Conservation (phyloP, 2,113 vertebrate species). For the Dicentrarchus labrax region DNA sequence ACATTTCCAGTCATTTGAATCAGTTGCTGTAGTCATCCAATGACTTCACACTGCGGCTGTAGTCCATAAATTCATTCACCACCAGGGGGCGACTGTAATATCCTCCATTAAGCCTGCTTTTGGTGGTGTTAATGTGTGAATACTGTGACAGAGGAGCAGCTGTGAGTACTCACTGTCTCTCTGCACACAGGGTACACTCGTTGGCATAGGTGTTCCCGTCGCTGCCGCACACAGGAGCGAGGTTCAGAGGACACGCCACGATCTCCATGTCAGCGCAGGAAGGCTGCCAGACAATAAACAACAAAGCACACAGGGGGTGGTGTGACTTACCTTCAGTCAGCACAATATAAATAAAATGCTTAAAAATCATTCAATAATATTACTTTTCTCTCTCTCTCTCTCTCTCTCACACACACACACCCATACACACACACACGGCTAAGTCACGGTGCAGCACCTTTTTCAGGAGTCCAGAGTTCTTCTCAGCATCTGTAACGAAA, state of each 20-base stretch:
- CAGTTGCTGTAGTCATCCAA: not conserved
- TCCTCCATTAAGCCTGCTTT: not conserved
- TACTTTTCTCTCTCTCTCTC: not conserved
- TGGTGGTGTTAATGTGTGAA: not conserved
- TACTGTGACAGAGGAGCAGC: conserved; percentile 23
- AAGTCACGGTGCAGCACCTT: conserved; percentile 33
- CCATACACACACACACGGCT: not conserved
- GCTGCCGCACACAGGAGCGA: conserved; percentile 85
- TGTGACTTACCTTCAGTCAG: not conserved
- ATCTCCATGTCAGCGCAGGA: conserved; percentile 64
- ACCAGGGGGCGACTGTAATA: conserved; percentile 4
- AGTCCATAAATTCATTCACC: not conserved
- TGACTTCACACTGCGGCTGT: not conserved
- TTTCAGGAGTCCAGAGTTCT: conserved; percentile 44
- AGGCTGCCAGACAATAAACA: conserved; percentile 61
- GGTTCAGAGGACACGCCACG: conserved; percentile 82
- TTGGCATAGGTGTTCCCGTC: conserved; percentile 88
- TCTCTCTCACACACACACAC: not conserved
- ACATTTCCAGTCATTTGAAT: not conserved
- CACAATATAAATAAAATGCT: not conserved
- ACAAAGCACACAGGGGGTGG: not conserved
- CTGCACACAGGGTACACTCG: conserved; percentile 86
- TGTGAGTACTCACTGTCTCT: conserved; percentile 80
- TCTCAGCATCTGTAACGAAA: conserved; percentile 58
- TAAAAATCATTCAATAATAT: not conserved